Conservation (phyloP, 2,888 invertebrate genomes). For the Plebejus argus region DNA sequence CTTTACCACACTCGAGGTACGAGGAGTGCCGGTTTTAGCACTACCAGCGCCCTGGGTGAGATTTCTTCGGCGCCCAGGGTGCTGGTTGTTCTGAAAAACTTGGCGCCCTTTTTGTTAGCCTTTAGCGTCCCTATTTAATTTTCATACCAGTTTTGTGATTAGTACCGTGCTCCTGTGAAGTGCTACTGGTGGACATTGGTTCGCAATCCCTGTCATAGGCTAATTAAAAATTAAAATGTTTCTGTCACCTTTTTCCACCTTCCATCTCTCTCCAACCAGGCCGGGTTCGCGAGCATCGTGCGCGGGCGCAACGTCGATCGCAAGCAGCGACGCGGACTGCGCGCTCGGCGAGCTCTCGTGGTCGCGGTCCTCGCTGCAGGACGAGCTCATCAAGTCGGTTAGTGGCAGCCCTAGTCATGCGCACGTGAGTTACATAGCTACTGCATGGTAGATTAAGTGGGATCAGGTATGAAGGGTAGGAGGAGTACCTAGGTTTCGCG, state of each 20-base stretch:
- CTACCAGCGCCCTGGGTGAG: no score
- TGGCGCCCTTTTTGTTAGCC: no score
- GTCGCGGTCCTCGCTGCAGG: constrained; percentile 84
- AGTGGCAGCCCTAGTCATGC: constrained; percentile 73
- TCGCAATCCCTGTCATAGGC: no score
- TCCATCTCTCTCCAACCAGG: constrained; percentile 47
- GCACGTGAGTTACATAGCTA: constrained; percentile 66
- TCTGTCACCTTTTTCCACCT: not conserved
- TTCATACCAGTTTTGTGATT: no score
- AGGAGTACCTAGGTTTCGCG: no score
- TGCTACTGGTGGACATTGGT: no score
- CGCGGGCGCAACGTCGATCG: constrained; percentile 82
- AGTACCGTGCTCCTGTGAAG: no score
- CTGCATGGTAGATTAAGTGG: not conserved
- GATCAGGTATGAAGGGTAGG: not conserved
- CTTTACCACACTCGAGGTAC: constrained; percentile 86
- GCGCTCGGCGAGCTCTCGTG: constrained; percentile 80
- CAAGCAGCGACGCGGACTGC: constrained; percentile 75
- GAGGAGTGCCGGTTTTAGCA: no score
- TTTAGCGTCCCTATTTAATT: no score
- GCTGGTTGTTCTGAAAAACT: no score
- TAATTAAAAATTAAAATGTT: no score
- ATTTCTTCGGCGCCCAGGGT: no score
- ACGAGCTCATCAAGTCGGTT: constrained; percentile 85
- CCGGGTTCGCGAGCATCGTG: constrained; percentile 80